phyloP scores from a whole-genome alignment of 2,797 vertebrate genomes.

The Cirrhinus molitorella region DNA sequence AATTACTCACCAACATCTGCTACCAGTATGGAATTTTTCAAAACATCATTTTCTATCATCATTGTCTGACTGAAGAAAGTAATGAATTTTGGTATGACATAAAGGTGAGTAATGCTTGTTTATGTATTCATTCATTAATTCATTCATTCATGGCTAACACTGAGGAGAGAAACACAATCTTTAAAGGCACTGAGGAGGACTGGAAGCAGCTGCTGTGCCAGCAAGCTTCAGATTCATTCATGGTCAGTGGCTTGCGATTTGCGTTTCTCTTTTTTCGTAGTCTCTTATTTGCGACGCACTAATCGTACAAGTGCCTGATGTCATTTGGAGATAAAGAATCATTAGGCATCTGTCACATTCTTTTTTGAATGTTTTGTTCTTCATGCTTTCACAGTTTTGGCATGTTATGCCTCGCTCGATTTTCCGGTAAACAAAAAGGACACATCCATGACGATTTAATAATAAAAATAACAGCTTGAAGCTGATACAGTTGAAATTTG shows the following conservation, averaged over 20 bases:
- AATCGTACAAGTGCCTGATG: conserved; percentile 37
- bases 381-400: conserved; percentile 8
- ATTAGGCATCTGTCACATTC: conserved; percentile 16
- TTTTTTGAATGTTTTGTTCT: background rate
- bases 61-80: background rate
- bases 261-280: background rate
- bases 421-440: background rate
- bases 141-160: conserved; percentile 10
- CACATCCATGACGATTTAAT: background rate
- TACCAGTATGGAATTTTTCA: too few relatives aligned
- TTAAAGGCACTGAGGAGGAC: conserved; percentile 71
- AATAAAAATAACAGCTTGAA: background rate
- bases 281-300: conserved; percentile 5
- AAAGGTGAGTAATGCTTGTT: background rate
- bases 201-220: conserved; percentile 64
- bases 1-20: background rate
- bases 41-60: background rate
- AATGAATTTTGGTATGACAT: background rate
- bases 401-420: conserved; percentile 6
- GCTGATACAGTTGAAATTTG: background rate
- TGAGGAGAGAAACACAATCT: conserved; percentile 70
- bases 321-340: conserved; percentile 13
- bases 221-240: conserved; percentile 64
- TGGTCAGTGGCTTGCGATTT: conserved; percentile 62
- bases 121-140: background rate